phyloP scores from a whole-genome alignment of 2,797 vertebrate species.

The Ambastaia sidthimunki region DNA sequence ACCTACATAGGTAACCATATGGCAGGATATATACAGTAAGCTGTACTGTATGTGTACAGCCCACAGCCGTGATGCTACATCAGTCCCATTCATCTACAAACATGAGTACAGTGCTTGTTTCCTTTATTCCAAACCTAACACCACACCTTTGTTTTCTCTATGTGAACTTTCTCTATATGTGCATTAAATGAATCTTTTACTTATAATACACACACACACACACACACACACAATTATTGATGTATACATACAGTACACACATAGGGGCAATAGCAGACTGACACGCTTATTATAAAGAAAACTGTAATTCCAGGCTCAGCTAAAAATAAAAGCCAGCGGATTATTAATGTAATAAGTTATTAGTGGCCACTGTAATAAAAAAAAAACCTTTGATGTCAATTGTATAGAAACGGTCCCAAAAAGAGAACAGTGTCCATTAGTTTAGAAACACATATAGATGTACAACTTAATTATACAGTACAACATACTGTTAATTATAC shows the following conservation, averaged over 20 bases:
- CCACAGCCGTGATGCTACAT: neutral
- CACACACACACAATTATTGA: too few relatives aligned
- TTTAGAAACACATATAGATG: neutral
- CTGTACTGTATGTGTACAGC: constrained; percentile 1
- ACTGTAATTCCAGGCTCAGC: too few relatives aligned
- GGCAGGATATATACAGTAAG: constrained; percentile 5
- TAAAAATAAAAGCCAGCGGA: too few relatives aligned
- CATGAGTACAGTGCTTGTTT: too few relatives aligned
- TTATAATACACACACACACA: too few relatives aligned
- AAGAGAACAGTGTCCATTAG: constrained; percentile 19
- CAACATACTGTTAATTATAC: constrained; percentile 3
- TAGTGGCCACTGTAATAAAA: neutral
- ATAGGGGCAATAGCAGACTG: too few relatives aligned
- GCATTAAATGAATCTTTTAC: too few relatives aligned
- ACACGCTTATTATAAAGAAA: neutral
- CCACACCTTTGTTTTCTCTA: neutral
- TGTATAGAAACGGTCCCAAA: constrained; percentile 6
- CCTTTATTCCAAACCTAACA: neutral
- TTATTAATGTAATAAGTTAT: constrained; percentile 5
- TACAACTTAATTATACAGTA: neutral
- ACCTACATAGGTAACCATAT: constrained; percentile 48
- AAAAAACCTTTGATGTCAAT: neutral
- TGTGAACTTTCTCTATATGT: too few relatives aligned
- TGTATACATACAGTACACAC: too few relatives aligned
- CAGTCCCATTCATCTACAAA: neutral